Conservation (phyloP, 1,140 invertebrate genomes). For the Orchestia grillus region DNA sequence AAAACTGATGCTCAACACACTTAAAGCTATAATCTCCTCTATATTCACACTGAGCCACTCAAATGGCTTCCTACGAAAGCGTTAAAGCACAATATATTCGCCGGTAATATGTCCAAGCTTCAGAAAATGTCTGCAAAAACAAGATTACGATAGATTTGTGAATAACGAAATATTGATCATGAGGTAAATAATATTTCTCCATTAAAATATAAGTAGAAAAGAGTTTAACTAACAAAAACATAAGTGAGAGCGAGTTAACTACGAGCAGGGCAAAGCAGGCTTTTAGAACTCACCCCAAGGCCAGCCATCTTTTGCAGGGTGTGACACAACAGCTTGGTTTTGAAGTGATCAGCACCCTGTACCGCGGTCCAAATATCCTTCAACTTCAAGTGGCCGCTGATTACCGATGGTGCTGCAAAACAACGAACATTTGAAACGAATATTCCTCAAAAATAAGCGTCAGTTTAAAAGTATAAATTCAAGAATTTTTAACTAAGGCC, state of each 20-base stretch:
- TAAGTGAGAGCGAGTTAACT: background rate
- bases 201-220: background rate
- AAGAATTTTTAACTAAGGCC: too few relatives aligned
- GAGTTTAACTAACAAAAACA: background rate
- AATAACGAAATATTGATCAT: too few relatives aligned
- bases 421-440: background rate
- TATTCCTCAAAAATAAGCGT: too few relatives aligned
- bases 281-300: background rate
- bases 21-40: too few relatives aligned
- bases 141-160: too few relatives aligned
- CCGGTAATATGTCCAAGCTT: background rate
- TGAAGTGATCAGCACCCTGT: background rate
- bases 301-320: background rate
- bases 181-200: too few relatives aligned
- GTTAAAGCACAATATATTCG: background rate
- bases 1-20: too few relatives aligned
- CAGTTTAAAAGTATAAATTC: too few relatives aligned
- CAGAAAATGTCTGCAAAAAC: too few relatives aligned
- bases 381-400: slow-evolving; percentile 2
- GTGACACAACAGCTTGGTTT: slow-evolving; percentile 16
- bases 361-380: slow-evolving; percentile 3
- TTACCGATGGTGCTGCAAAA: background rate
- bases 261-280: background rate
- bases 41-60: too few relatives aligned
- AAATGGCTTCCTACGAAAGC: background rate